phyloP scores from a whole-genome alignment of 2,113 vertebrate species.

The Heterocephalus glaber region DNA sequence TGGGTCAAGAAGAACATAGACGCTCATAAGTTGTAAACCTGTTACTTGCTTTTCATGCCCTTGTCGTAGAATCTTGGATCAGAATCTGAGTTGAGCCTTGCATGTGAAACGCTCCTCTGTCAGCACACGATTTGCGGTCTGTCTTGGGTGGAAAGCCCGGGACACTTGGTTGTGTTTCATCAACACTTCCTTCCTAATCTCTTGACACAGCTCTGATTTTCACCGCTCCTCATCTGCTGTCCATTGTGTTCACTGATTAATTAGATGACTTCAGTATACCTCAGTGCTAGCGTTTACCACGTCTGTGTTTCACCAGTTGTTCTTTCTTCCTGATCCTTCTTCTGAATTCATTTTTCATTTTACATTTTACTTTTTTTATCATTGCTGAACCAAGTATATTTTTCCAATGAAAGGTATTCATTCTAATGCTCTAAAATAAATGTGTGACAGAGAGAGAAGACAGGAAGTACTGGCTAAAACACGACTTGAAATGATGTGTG shows the following conservation, averaged over 20 bases:
- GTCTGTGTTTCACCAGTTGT: neutral
- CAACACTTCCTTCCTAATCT: neutral
- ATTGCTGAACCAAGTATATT: neutral
- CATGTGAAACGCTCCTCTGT: neutral
- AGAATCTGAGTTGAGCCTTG: neutral
- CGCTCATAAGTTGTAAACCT: neutral
- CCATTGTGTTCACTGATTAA: neutral
- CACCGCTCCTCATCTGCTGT: neutral
- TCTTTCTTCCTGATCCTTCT: neutral
- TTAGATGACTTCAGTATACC: neutral
- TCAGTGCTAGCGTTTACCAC: neutral
- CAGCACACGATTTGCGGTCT: neutral
- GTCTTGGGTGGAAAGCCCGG: neutral
- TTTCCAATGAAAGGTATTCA: neutral
- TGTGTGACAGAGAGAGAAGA: neutral
- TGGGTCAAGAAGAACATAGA: neutral
- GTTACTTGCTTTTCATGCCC: neutral
- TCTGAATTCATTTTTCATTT: constrained; percentile 1
- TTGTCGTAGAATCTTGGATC: neutral
- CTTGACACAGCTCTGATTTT: neutral
- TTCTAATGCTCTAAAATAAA: neutral
- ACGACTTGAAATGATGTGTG: neutral
- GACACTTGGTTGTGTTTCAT: neutral
- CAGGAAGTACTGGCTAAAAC: neutral
- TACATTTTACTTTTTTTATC: constrained; percentile 38